Evolutionary conservation across 1,140 invertebrate species (phyloP).

Genomic region (Temnothorax longispinosus): DNA sequence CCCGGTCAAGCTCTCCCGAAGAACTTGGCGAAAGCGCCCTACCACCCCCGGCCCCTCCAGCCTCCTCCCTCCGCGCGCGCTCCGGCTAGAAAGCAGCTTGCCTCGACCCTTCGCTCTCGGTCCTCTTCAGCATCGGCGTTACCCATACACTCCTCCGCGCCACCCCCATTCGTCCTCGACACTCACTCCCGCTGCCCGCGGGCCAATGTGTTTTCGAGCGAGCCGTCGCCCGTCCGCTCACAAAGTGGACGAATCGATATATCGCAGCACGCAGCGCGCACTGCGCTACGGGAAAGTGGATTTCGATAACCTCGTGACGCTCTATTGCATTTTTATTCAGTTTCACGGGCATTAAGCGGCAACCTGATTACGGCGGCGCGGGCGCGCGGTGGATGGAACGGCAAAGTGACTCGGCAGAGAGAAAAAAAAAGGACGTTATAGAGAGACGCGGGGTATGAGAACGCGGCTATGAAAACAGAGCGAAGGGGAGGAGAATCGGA

Average conservation of each 20-base stretch:
- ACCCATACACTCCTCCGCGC: neutral
- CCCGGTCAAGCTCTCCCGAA: conserved; percentile 68
- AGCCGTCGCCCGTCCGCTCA: conserved; percentile 56
- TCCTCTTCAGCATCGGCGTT: conserved; percentile 44
- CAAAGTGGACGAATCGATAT: conserved; percentile 70
- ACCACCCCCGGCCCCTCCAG: neutral
- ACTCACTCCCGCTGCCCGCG: neutral
- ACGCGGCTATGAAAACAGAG: conserved; percentile 65
- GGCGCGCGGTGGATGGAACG: conserved; percentile 68
- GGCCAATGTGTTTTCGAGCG: conserved; percentile 66
- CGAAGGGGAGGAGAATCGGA: conserved; percentile 53
- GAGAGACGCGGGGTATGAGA: conserved; percentile 39
- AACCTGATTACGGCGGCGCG: conserved; percentile 74
- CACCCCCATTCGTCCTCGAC: neutral
- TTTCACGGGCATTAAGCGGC: conserved; percentile 78
- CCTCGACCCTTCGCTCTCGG: conserved; percentile 47
- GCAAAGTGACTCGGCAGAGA: conserved; percentile 65
- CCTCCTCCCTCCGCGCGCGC: neutral
- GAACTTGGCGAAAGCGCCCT: conserved; percentile 55
- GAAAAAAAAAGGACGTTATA: conserved; percentile 13
- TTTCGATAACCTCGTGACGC: conserved; percentile 80
- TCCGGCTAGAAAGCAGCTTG: conserved; percentile 50
- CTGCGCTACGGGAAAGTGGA: conserved; percentile 75
- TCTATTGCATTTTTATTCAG: conserved; percentile 79
- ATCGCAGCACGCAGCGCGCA: conserved; percentile 70